phyloP scores from a whole-genome alignment of 2,888 invertebrate species.

The Acanthacorydalis orientalis region DNA sequence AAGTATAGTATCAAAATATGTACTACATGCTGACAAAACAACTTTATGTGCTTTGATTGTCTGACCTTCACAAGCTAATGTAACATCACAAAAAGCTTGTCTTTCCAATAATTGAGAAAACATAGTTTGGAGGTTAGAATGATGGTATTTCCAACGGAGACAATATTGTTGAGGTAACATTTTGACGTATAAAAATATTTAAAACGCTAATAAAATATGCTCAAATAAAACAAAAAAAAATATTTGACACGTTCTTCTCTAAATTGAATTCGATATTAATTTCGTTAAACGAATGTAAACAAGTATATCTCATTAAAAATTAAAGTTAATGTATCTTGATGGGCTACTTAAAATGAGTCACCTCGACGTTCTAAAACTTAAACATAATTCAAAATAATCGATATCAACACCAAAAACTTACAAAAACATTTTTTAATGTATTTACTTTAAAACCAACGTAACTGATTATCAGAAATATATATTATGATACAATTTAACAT shows the following conservation, averaged over 20 bases:
- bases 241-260: background rate
- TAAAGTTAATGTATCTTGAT: slow-evolving; percentile 8
- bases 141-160: slow-evolving; percentile 83
- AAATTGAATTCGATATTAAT: background rate
- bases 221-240: background rate
- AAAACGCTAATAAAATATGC: background rate
- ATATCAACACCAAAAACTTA: slow-evolving; percentile 21
- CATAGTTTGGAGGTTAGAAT: slow-evolving; percentile 77
- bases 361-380: slow-evolving; percentile 16
- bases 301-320: slow-evolving; percentile 8
- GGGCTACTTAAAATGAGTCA: slow-evolving; percentile 18
- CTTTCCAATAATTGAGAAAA: slow-evolving; percentile 73
- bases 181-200: slow-evolving; percentile 14
- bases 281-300: background rate
- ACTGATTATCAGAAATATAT: slow-evolving; percentile 1
- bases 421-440: slow-evolving; percentile 11
- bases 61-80: slow-evolving; percentile 72
- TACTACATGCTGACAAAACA: slow-evolving; percentile 82
- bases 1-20: slow-evolving; percentile 75
- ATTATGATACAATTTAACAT: slow-evolving; percentile 5
- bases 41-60: slow-evolving; percentile 67
- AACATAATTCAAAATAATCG: slow-evolving; percentile 18
- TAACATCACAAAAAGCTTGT: slow-evolving; percentile 81
- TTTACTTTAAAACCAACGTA: slow-evolving; percentile 4
- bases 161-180: slow-evolving; percentile 85